A percentile compares a stretch with the other conserved stretches of the same genome.
Conservation (phyloP, 2,113 vertebrate species). For the Tetrax tetrax region DNA sequence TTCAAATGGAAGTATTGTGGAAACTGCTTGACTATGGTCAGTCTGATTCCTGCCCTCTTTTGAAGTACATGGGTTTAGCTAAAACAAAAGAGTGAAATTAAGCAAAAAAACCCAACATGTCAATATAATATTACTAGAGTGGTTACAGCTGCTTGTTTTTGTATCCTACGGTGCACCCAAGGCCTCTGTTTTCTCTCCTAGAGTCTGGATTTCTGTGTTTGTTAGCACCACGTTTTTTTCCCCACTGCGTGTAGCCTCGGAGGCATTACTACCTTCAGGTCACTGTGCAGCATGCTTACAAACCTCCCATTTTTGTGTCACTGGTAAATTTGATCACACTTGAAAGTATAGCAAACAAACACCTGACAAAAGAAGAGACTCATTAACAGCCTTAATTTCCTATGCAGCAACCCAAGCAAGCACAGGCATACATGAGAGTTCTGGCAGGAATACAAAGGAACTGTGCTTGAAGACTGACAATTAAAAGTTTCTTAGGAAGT, state of each 20-base stretch:
- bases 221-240: neutral
- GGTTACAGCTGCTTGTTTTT: neutral
- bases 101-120: neutral
- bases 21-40: neutral
- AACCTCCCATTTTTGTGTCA: constrained; percentile 2
- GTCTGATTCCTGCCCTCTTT: neutral
- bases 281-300: constrained; percentile 9
- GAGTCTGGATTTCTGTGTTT: neutral
- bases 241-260: neutral
- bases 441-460: constrained; percentile 63
- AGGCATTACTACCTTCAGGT: neutral
- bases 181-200: neutral
- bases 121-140: neutral
- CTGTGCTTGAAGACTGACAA: constrained; percentile 57
- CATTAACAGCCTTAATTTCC: constrained; percentile 64
- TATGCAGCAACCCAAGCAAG: constrained; percentile 55
- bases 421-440: constrained; percentile 15
- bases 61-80: neutral
- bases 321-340: constrained; percentile 54
- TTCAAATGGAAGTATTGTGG: neutral
- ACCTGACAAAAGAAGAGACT: constrained; percentile 59
- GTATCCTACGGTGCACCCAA: neutral
- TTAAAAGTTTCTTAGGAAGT: constrained; percentile 61
- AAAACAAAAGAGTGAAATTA: neutral
- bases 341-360: constrained; percentile 51